Evolutionary conservation across 1,140 invertebrate species (phyloP).

Genomic region (Calliphora vicina): DNA sequence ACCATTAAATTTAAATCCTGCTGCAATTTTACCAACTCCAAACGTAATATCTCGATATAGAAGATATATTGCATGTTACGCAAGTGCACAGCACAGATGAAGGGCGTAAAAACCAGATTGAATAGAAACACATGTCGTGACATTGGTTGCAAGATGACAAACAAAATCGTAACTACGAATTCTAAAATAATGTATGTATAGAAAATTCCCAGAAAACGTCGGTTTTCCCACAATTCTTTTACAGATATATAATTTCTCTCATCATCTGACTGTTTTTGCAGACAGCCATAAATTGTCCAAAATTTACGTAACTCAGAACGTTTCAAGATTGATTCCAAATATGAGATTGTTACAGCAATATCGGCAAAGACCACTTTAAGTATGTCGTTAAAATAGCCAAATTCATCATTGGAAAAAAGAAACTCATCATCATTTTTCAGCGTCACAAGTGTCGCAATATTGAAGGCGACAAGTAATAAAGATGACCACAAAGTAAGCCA

Average conservation of each 20-base stretch:
- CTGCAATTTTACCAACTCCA: conserved; percentile 46
- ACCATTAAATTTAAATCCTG: conserved; percentile 46
- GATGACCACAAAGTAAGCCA: conserved; percentile 3
- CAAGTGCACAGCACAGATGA: conserved; percentile 43
- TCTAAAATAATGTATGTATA: conserved; percentile 34
- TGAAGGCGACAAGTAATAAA: conserved; percentile 30
- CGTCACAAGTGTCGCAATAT: conserved; percentile 4
- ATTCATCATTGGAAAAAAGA: conserved; percentile 46
- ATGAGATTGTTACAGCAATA: conserved; percentile 47
- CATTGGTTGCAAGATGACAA: conserved; percentile 28
- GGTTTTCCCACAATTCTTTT: background rate
- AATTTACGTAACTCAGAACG: conserved; percentile 40
- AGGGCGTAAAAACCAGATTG: conserved; percentile 51
- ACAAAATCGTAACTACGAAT: conserved; percentile 5
- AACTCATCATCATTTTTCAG: conserved; percentile 42
- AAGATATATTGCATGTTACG: conserved; percentile 51
- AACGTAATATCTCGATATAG: conserved; percentile 48
- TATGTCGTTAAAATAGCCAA: conserved; percentile 49
- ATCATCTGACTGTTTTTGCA: background rate
- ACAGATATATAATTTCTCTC: background rate
- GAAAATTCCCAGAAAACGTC: background rate
- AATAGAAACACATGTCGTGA: conserved; percentile 44
- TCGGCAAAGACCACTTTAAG: conserved; percentile 48
- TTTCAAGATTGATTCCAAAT: conserved; percentile 44
- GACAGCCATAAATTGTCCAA: conserved; percentile 42